Percentiles rank a stretch among this genome's conserved stretches.
Conservation (phyloP, 2,888 invertebrate species). For the Lasioglossum lativentre region DNA sequence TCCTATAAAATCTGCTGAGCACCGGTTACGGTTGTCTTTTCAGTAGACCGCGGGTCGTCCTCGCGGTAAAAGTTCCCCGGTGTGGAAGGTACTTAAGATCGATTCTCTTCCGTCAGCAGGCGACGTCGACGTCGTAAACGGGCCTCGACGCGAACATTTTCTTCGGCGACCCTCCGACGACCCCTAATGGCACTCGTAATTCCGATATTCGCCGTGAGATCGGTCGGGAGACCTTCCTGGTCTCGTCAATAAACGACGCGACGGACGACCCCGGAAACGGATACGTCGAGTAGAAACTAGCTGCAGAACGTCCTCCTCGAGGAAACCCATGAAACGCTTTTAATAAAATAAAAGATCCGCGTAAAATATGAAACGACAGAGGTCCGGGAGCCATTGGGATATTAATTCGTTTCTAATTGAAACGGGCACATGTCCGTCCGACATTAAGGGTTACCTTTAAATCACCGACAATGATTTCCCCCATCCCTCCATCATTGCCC, state of each 20-base stretch:
- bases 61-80: constrained; percentile 34
- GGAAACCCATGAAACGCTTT: constrained; percentile 13
- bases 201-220: constrained; percentile 39
- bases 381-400: neutral
- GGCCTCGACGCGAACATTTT: constrained; percentile 47
- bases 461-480: no score
- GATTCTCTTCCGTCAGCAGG: constrained; percentile 52
- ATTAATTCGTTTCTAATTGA: neutral
- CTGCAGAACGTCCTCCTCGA: neutral
- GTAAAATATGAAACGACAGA: neutral
- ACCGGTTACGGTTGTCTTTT: neutral
- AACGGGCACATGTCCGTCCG: neutral
- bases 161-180: constrained; percentile 25
- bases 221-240: constrained; percentile 15
- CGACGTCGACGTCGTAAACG: constrained; percentile 45
- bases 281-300: neutral
- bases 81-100: constrained; percentile 37
- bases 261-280: constrained; percentile 3
- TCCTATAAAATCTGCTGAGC: neutral
- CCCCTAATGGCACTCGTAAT: constrained; percentile 53
- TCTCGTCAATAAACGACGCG: constrained; percentile 36
- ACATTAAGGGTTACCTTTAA: neutral
- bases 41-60: neutral
- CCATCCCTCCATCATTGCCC: no score
- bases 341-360: constrained; percentile 5